Conservation (phyloP, 2,113 vertebrate genomes). For the Pangasianodon hypophthalmus region DNA sequence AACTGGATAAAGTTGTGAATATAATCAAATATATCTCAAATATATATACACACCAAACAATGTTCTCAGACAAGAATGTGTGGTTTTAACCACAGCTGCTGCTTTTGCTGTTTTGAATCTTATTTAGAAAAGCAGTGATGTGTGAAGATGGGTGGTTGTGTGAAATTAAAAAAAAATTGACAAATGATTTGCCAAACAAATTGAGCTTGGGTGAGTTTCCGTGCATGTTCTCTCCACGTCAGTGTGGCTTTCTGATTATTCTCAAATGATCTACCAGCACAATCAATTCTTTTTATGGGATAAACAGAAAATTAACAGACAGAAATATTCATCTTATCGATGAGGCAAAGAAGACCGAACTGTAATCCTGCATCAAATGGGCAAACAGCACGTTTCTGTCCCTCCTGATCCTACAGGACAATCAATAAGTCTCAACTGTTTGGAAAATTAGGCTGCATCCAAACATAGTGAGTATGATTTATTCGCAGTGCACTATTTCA, state of each 20-base stretch:
- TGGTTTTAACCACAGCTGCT: too few relatives aligned
- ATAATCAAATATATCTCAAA: too few relatives aligned
- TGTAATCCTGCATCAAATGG: conserved; percentile 42
- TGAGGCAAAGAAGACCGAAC: conserved; percentile 55
- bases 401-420: conserved; percentile 46
- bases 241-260: background rate
- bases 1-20: too few relatives aligned
- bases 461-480: background rate
- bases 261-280: background rate
- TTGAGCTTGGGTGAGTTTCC: too few relatives aligned
- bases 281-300: background rate
- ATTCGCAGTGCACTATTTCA: background rate
- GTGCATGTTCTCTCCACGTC: too few relatives aligned
- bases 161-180: too few relatives aligned
- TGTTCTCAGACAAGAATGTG: too few relatives aligned
- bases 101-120: too few relatives aligned
- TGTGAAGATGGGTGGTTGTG: too few relatives aligned
- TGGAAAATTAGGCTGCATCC: background rate
- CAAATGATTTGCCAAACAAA: too few relatives aligned
- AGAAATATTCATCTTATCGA: conserved; percentile 43
- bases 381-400: conserved; percentile 64
- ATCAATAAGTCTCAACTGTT: conserved; percentile 62
- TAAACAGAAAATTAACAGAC: background rate
- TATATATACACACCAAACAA: too few relatives aligned
- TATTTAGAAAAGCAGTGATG: too few relatives aligned